Evolutionary conservation across 2,888 invertebrate species (phyloP).

Genomic region (Plutella xylostella): DNA sequence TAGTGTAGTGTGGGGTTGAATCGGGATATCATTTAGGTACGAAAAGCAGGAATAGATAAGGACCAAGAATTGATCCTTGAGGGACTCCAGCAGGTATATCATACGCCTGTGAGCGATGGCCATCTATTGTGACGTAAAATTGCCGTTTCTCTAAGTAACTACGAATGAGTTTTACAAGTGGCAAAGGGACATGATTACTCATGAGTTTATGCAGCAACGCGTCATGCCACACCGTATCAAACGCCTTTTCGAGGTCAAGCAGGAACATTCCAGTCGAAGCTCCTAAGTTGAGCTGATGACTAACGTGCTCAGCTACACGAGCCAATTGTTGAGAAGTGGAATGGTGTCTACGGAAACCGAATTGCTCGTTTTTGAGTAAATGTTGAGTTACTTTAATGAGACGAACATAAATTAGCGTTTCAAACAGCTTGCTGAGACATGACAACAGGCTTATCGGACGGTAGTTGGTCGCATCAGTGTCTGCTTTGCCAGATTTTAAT

Average conservation of each 20-base stretch:
- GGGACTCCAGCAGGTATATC: background rate
- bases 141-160: background rate
- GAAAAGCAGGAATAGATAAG: constrained; percentile 6
- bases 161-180: background rate
- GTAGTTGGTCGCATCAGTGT: background rate
- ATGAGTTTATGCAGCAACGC: constrained; percentile 3
- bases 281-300: background rate
- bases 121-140: background rate
- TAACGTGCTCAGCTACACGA: background rate
- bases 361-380: background rate
- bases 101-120: background rate
- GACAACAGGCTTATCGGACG: background rate
- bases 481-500: background rate
- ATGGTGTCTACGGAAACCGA: background rate
- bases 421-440: background rate
- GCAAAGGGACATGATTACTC: background rate
- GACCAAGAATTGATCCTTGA: constrained; percentile 7
- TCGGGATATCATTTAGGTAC: constrained; percentile 6
- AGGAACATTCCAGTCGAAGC: background rate
- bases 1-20: constrained; percentile 1
- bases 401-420: background rate
- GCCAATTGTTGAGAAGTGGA: constrained; percentile 1
- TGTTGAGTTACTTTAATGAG: background rate
- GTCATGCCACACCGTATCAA: constrained; percentile 2
- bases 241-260: background rate